Conservation (phyloP, 2,797 vertebrate genomes). For the Coracias cyanogaster region DNA sequence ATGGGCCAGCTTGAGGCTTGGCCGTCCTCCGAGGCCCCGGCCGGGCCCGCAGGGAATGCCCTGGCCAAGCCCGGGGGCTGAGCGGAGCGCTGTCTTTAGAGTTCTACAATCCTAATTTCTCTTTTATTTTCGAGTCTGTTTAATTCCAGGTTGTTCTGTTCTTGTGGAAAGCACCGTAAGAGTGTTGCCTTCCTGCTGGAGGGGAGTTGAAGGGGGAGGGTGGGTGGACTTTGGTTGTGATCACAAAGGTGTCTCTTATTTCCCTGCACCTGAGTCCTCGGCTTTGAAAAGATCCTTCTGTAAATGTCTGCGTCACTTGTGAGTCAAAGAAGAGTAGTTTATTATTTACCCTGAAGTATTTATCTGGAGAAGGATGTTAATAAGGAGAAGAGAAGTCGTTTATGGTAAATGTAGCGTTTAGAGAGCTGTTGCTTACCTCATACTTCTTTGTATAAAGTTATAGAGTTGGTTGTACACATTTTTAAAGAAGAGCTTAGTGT, state of each 20-base stretch:
- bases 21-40: neutral
- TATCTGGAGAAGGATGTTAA: neutral
- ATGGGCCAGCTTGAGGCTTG: neutral
- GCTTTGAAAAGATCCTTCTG: neutral
- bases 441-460: rapidly evolving
- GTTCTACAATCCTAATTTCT: rapidly evolving
- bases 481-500: neutral
- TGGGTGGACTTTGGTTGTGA: rapidly evolving
- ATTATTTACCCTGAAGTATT: neutral
- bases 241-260: rapidly evolving
- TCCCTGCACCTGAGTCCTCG: rapidly evolving
- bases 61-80: neutral
- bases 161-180: rapidly evolving
- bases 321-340: neutral
- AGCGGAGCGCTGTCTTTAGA: rapidly evolving
- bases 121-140: rapidly evolving
- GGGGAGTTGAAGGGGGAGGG: rapidly evolving
- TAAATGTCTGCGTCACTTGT: rapidly evolving
- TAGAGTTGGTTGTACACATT: rapidly evolving
- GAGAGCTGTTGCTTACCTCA: neutral
- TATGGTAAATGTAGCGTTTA: too few species aligned
- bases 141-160: too few species aligned
- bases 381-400: neutral
- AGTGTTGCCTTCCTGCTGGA: rapidly evolving
- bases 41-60: neutral